Percentiles rank a stretch among this genome's conserved stretches.
Conservation (phyloP, 2,797 vertebrate genomes). For the Eurystomus glaucurus region DNA sequence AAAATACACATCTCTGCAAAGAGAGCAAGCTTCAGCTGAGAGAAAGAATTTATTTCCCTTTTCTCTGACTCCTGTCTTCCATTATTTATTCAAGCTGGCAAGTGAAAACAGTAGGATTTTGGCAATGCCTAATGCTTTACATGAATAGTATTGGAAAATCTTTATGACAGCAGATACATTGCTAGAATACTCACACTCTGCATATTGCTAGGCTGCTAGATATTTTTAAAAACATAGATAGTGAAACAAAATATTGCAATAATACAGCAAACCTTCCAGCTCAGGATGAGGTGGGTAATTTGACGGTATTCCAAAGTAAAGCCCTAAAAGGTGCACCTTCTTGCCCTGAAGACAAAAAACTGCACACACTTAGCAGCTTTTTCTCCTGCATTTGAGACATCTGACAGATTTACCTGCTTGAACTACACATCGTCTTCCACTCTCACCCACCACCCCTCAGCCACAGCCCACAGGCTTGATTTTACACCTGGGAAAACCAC, state of each 20-base stretch:
- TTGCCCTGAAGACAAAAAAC: neutral
- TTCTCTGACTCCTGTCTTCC: constrained; percentile 23
- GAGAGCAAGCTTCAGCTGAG: neutral
- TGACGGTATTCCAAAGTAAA: neutral
- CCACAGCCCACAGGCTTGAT: neutral
- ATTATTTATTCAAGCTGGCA: constrained; percentile 44
- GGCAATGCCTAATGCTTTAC: constrained; percentile 35
- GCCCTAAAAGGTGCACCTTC: neutral
- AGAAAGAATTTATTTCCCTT: constrained; percentile 45
- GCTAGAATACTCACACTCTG: neutral
- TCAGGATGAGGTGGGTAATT: neutral
- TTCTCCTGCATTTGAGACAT: neutral
- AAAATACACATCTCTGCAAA: constrained; percentile 20
- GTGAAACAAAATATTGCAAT: neutral
- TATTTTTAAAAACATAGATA: neutral
- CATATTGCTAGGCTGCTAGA: neutral
- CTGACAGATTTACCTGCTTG: neutral
- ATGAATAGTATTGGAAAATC: constrained; percentile 22
- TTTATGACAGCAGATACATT: constrained; percentile 8
- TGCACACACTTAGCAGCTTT: neutral
- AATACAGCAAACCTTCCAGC: neutral
- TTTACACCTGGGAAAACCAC: constrained; percentile 66
- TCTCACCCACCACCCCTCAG: neutral
- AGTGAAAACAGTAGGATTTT: constrained; percentile 33
- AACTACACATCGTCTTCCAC: neutral